A percentile compares a stretch with the other conserved stretches of the same genome.
Conservation (phyloP, 2,797 vertebrate genomes). For the Hyperoplus immaculatus region DNA sequence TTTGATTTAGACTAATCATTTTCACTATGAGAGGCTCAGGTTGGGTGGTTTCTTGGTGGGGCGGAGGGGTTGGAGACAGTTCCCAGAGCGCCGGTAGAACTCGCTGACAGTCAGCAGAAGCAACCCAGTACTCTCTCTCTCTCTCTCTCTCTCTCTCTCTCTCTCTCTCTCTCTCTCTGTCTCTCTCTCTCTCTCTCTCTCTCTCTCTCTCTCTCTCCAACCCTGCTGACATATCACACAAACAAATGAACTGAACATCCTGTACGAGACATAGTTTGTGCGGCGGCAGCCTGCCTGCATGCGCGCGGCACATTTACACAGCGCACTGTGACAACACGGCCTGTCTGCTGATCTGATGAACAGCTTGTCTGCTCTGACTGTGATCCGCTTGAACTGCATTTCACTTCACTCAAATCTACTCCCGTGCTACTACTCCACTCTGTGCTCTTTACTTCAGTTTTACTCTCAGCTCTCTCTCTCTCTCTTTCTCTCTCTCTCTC, state of each 20-base stretch:
- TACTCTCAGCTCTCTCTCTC: neutral
- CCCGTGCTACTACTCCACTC: neutral
- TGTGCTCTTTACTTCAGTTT: neutral
- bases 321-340: slow-evolving; percentile 1
- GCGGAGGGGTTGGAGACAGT: slow-evolving; percentile 20
- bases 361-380: slow-evolving; percentile 1
- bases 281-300: slow-evolving; percentile 24
- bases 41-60: slow-evolving; percentile 18
- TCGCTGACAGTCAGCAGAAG: slow-evolving; percentile 75
- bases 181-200: no score
- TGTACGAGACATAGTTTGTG: slow-evolving; percentile 45
- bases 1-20: slow-evolving; percentile 76
- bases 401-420: slow-evolving; percentile 2
- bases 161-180: no score
- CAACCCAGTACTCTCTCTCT: slow-evolving; percentile 43
- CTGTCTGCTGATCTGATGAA: slow-evolving; percentile 21
- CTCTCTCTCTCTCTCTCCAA: no score
- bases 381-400: slow-evolving; percentile 19
- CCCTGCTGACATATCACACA: slow-evolving; percentile 52
- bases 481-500: neutral
- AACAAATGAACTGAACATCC: slow-evolving; percentile 67
- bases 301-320: slow-evolving; percentile 16
- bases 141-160: no score
- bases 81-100: slow-evolving; percentile 47
- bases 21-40: slow-evolving; percentile 59